Percentiles rank a stretch among this genome's conserved stretches.
These are phyloP conservation scores for Augiades crinisus DNA, from an alignment of 2,888 invertebrate genomes.

Conservation along the genomic window DNA sequence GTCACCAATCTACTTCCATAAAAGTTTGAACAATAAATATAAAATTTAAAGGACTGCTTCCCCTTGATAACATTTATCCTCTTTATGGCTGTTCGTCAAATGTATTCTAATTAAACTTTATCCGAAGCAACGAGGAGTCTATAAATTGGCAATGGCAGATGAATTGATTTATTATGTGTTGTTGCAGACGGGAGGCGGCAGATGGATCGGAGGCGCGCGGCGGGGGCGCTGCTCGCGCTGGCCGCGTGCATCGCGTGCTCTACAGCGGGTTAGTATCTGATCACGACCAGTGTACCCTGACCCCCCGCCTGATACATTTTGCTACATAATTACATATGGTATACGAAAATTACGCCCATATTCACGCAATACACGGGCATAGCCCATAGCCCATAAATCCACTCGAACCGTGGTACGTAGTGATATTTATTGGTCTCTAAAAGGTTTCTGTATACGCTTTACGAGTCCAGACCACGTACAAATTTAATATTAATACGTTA, in stretches of 20 bases:
- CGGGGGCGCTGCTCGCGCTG: constrained; percentile 78
- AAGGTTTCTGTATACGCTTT: too few species aligned
- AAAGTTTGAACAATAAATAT: too few species aligned
- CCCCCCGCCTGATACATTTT: constrained; percentile 11
- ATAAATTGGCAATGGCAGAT: constrained; percentile 7
- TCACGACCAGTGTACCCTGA: neutral
- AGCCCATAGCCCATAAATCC: neutral
- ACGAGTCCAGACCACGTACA: too few species aligned
- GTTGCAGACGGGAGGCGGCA: constrained; percentile 72
- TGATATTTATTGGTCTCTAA: too few species aligned
- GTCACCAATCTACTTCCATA: too few species aligned
- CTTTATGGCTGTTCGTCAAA: too few species aligned
- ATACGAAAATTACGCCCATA: neutral
- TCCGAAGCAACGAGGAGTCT: neutral
- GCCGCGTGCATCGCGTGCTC: constrained; percentile 74
- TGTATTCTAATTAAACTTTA: neutral
- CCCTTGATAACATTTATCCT: too few species aligned
- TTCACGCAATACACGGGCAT: neutral
- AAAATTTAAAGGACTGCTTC: too few species aligned
- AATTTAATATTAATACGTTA: too few species aligned
- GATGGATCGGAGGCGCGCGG: constrained; percentile 80
- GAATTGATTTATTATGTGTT: constrained; percentile 37
- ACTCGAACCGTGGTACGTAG: too few species aligned
- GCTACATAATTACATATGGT: constrained; percentile 1
- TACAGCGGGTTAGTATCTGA: constrained; percentile 59